Evolutionary conservation across 2,888 invertebrate species (phyloP), one percentile per base, ranked within the genome.

Genomic region (Ditula angustiorana): DNA sequence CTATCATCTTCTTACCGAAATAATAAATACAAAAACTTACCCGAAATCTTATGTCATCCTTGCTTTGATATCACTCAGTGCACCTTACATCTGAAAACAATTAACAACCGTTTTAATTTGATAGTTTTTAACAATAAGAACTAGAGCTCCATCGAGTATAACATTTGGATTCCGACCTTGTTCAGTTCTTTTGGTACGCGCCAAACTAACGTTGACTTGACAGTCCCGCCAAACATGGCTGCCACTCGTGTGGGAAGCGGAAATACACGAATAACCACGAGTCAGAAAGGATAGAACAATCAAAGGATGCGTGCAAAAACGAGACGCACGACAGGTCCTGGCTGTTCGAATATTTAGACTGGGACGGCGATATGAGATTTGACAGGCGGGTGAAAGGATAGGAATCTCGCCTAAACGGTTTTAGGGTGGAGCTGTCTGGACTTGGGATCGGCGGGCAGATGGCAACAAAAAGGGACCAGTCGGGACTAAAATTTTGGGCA

Each of bases 371-470:
- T 86, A 90, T 81, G 71, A 71, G 76, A 81, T 83, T 82, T 83
- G 83, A 83, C 81, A 76, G 73, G 81, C 74, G 92, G 83, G 88
- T 78, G 88, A 92, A 85, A 79, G 89, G 83, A 83, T 85, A 86
- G 80, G 85, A 86, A 84, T 81, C 79, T 80, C 77, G 78, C 82
- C 83, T 88, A 90, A 91, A 89, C 87, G 83, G 88, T 90, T 91
- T 90, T 90, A 91, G 92, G 92, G 92, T 92, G 92, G 92, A 92
- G 92, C 88, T 88, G 92, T 91, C 90, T 91, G 90, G 90, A 89
- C 80, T 86, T 85, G 61, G 84, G 79, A 80, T 81, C 82, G 83
- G 81, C 83, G 85, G 85, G 91, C 92, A 92, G 91, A 92, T 92
- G 92, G 86, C 79, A 87, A 89, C 90, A 91, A 90, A 91, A 92